Evolutionary conservation across 2,797 vertebrate species (phyloP).

Genomic region (Spatula clypeata): DNA sequence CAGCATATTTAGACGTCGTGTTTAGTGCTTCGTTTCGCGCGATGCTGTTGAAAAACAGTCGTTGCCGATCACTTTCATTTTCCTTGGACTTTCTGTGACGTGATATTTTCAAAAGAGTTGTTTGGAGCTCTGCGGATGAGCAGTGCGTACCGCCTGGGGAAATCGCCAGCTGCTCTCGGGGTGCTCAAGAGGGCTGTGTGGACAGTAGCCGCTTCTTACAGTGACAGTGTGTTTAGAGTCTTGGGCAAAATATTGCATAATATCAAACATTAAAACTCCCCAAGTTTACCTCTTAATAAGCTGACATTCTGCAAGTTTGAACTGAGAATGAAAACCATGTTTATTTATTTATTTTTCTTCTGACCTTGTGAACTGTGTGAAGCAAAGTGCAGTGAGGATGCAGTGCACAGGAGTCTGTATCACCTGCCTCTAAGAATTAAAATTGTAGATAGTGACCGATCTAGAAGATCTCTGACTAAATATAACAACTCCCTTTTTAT

Average conservation of each 20-base stretch:
- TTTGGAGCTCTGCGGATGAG: neutral
- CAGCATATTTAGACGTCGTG: neutral
- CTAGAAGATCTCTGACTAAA: neutral
- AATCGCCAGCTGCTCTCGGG: neutral
- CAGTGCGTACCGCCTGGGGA: neutral
- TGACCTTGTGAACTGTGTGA: slow-evolving; percentile 50
- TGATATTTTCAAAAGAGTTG: neutral
- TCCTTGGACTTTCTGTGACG: neutral
- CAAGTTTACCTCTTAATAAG: neutral
- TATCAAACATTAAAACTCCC: neutral
- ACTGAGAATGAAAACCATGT: neutral
- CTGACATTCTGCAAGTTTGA: neutral
- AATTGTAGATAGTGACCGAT: neutral
- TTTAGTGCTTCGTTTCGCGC: neutral
- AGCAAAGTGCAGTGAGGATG: neutral
- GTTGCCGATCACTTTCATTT: neutral
- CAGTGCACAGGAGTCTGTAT: neutral
- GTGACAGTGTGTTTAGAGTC: neutral
- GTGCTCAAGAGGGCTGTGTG: neutral
- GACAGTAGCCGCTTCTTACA: neutral
- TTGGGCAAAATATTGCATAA: neutral
- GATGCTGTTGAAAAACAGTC: neutral
- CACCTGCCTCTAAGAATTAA: neutral
- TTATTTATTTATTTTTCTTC: neutral
- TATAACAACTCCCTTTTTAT: neutral